Base-by-base conservation (phyloP, 2,888 invertebrate genomes). In the Cerceris ruficornis region DNA sequence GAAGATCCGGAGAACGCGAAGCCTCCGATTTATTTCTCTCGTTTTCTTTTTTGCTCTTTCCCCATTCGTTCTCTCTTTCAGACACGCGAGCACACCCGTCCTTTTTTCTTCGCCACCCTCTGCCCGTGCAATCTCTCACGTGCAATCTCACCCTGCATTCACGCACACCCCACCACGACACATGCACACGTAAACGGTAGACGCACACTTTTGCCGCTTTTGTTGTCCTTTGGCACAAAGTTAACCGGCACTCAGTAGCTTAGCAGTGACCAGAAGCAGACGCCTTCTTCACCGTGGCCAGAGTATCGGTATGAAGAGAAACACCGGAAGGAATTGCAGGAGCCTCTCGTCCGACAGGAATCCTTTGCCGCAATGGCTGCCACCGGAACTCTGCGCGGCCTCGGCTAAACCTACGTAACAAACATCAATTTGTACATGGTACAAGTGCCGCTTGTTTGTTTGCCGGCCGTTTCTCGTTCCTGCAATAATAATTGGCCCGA, bases 301-400 rank as follows among this genome's bases (percentile, higher is more conserved):
- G 1, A 86, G 69, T 15, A 83, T 75, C 60, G 79, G 75, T 78
- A 86, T 73, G 69, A 86, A 84, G 55, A 86, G 77, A 72, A 78
- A 78, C 72, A 84, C 81, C 65, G 83, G 76, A 59, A 86, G 67
- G 80, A 85, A 80, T 69, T 87, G 86, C 72, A 80, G 85, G 68
- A 87, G 82, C 77, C 84, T 83, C 79, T 69, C 75, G 68, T 57
- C 55, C 57, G 71, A 62, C 14, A 68, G 52, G 17, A 73, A 55
- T 69, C 69, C 62, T 80, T 70, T 84, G 76, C 82, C 80, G 78
- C 79, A 77, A 54, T 64, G 75, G 69, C 81, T 85, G 59, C 82
- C 84, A 41, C 90, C 90, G 55, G 89, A 89, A 81, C 91, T 91
- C 80, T 91, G 90, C 46, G 91, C 91, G 54, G 91, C 91, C 71